These are phyloP conservation scores for Stratiomys singularior DNA, from an alignment of 2,888 invertebrate species.

Conservation along the genomic window DNA sequence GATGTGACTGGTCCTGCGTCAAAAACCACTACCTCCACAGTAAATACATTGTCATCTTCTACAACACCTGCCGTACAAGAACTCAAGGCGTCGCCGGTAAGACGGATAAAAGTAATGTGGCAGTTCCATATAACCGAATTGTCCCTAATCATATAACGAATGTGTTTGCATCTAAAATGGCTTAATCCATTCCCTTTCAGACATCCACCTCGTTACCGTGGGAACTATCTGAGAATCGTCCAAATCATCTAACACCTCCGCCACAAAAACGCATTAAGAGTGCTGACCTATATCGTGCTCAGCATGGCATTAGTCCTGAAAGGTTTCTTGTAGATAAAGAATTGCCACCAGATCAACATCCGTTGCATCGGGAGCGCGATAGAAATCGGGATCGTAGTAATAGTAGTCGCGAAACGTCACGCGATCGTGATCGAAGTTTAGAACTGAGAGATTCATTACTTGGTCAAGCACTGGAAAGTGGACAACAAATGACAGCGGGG, in stretches of 20 bases:
- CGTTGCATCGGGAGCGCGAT: slow-evolving; percentile 62
- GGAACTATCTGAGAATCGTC: slow-evolving; percentile 72
- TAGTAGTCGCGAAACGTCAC: slow-evolving; percentile 57
- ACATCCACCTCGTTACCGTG: slow-evolving; percentile 72
- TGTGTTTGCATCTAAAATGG: slow-evolving; percentile 16
- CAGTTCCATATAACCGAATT: slow-evolving; percentile 50
- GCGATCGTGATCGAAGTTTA: slow-evolving; percentile 71
- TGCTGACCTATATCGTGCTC: slow-evolving; percentile 75
- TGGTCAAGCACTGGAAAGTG: slow-evolving; percentile 81
- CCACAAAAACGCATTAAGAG: slow-evolving; percentile 78
- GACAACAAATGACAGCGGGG: slow-evolving; percentile 66
- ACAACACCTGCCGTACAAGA: slow-evolving; percentile 61
- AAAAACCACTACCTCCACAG: slow-evolving; percentile 52
- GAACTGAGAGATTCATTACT: slow-evolving; percentile 79
- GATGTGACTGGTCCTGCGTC: slow-evolving; percentile 71
- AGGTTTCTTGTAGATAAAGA: slow-evolving; percentile 64
- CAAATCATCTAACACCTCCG: slow-evolving; percentile 68
- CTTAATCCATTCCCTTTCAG: slow-evolving; percentile 60
- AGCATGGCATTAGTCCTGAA: slow-evolving; percentile 68
- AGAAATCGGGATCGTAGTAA: slow-evolving; percentile 55
- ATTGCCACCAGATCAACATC: slow-evolving; percentile 61
- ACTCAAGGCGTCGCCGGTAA: slow-evolving; percentile 66
- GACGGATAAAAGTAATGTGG: slow-evolving; percentile 59
- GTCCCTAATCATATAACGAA: slow-evolving; percentile 4
- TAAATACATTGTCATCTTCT: slow-evolving; percentile 54